phyloP scores from a whole-genome alignment of 2,888 invertebrate species.

The Peribatodes rhomboidaria region DNA sequence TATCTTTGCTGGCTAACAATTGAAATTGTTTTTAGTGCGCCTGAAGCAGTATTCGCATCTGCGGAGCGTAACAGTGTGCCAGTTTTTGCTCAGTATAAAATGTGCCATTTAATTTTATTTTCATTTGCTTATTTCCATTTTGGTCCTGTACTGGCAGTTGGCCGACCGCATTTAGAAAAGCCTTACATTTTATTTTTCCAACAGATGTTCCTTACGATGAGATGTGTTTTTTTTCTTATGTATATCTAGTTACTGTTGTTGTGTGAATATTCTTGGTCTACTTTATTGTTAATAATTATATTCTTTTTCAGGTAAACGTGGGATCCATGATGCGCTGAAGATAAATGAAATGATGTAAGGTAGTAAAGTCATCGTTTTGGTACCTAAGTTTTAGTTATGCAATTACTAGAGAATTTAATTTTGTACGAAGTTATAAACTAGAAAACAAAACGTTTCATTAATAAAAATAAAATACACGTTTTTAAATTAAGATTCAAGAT shows the following conservation, averaged over 20 bases:
- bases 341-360: neutral
- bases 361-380: neutral
- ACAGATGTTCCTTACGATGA: conserved; percentile 23
- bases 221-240: conserved; percentile 6
- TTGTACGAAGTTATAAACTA: too few species aligned
- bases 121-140: conserved; percentile 28
- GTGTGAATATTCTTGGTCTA: neutral
- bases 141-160: conserved; percentile 13
- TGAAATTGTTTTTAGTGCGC: conserved; percentile 20
- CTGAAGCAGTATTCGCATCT: conserved; percentile 12
- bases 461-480: too few species aligned
- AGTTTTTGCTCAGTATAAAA: conserved; percentile 25
- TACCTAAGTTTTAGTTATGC: too few species aligned
- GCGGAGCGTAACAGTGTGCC: conserved; percentile 11
- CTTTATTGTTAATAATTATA: neutral
- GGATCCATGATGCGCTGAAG: neutral
- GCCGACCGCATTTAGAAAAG: conserved; percentile 18
- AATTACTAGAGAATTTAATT: too few species aligned
- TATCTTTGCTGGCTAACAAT: neutral
- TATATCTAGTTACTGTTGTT: neutral
- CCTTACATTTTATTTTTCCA: conserved; percentile 22
- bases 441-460: too few species aligned
- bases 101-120: conserved; percentile 20
- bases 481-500: too few species aligned
- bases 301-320: conserved; percentile 27